Evolutionary conservation across 1,140 invertebrate species (phyloP), one percentile per base, ranked within the genome.

Genomic region (Drosophila carrolli): DNA sequence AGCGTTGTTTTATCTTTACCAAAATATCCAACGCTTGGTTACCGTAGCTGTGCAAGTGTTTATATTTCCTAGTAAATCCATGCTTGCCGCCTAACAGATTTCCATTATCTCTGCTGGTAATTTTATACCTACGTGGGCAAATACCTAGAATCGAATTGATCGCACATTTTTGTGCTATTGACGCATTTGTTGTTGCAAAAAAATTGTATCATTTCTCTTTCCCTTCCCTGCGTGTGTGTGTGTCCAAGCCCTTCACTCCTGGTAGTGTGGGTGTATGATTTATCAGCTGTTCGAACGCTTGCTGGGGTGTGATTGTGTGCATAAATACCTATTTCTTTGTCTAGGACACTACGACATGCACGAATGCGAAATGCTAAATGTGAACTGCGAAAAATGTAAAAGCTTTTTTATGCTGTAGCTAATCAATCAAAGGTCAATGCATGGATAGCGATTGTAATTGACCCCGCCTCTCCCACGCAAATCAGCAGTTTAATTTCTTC

Each of bases 271-370:
- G 66, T 59, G 59, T 35, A 60, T 85, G 63, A 78, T 62, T 84
- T 84, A 78, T 86, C 82, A 88, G 82, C 83, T 86, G 83, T 86
- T 86, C 40, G 63, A 55, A 62, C 60, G 59, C 47, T 73, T 43
- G 41, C 27, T 50, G 23, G 16, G 16, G 43, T 37, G 55, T 51
- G 40, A 32, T 19, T 63, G 23, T 84, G 41, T 59, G 54, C 50
- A 55, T 54, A 38, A 41, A 35, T 48, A 59, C 50, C 53, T 65
- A 57, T 79, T 83, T 89, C 82, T 88, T 88, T 86, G 83, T 86
- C 79, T 86, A 63, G 60, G 56, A 75, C 38, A 60, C 60, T 68
- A 54, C 48, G 47, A 35, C 37, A 53, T 10, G 48, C 62, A 27
- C 37, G 43, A 10, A 32, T 50, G n/a, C 48, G 4, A 35, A 68